These are phyloP conservation scores for Temnothorax rugatulus DNA, from an alignment of 2,888 invertebrate species.

Conservation along the genomic window DNA sequence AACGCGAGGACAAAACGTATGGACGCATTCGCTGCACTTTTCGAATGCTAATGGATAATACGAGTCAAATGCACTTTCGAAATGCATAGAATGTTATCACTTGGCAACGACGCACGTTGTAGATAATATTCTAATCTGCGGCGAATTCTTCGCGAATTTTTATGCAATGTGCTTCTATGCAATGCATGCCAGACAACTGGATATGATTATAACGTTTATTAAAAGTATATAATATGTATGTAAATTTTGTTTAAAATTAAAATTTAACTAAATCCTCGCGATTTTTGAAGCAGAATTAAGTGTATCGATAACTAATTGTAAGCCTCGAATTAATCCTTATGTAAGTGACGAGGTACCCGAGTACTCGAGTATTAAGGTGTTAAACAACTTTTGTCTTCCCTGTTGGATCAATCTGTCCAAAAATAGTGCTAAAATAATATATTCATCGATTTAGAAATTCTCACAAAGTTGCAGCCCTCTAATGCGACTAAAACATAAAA, in stretches of 20 bases:
- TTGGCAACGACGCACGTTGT: conserved; percentile 30
- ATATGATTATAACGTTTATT: neutral
- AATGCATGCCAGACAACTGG: conserved; percentile 9
- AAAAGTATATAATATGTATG: neutral
- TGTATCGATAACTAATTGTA: neutral
- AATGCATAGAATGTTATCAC: conserved; percentile 4
- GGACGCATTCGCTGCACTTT: conserved; percentile 19
- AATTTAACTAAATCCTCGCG: neutral
- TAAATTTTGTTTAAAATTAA: neutral
- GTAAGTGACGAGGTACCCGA: no score
- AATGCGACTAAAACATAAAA: no score
- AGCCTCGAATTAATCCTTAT: no score
- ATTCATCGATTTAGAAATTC: no score
- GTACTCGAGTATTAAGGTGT: no score
- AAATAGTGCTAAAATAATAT: no score
- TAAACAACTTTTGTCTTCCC: no score
- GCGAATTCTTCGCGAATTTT: conserved; percentile 19
- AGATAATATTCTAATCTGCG: conserved; percentile 37
- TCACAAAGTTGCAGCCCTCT: no score
- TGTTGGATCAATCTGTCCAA: no score
- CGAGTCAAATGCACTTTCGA: conserved; percentile 22
- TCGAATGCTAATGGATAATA: conserved; percentile 26
- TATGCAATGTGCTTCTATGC: neutral
- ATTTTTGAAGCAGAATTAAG: neutral
- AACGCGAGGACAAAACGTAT: conserved; percentile 28